Conservation (phyloP, 2,113 vertebrate species). For the Physeter macrocephalus region DNA sequence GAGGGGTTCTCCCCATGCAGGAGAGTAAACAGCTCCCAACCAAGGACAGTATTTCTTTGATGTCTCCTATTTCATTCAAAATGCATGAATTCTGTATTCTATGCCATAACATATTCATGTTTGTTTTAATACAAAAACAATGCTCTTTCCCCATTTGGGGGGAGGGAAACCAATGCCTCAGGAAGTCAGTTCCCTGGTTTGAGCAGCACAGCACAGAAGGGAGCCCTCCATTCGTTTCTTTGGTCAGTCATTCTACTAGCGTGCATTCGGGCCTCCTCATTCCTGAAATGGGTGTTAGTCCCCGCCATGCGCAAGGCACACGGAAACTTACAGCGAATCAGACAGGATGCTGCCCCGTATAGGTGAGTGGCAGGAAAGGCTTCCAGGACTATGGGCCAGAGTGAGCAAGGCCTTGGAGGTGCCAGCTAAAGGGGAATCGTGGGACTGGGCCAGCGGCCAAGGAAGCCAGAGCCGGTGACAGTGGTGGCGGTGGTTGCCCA, state of each 20-base stretch:
- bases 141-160: background rate
- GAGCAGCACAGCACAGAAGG: background rate
- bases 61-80: constrained; percentile 15
- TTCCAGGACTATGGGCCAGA: background rate
- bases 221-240: too few species aligned
- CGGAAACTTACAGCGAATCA: background rate
- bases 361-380: background rate
- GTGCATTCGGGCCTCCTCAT: accelerated
- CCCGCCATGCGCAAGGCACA: background rate
- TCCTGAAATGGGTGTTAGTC: background rate
- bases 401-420: accelerated
- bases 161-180: background rate
- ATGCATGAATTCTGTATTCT: background rate
- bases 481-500: background rate
- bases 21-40: background rate
- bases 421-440: background rate
- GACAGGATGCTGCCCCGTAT: background rate
- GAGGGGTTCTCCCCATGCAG: accelerated
- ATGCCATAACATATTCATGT: background rate
- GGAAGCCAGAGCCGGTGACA: background rate
- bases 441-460: background rate
- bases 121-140: background rate
- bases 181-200: background rate
- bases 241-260: background rate
- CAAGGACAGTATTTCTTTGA: background rate